Base-by-base conservation (phyloP, 2,888 invertebrate genomes). In the Pseudococcus viburni region DNA sequence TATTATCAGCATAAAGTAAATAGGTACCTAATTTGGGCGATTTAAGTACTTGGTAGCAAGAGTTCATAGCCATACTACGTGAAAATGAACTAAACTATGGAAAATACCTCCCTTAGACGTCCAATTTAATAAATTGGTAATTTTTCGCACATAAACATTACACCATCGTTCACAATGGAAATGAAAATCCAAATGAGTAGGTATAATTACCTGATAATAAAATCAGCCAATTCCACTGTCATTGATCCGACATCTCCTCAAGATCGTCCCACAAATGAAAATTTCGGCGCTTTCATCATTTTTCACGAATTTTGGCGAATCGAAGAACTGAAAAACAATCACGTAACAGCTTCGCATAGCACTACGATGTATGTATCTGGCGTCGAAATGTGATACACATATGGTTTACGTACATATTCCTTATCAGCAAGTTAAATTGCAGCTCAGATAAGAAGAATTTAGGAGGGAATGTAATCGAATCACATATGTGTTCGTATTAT, bases 351-450 rank as follows among this genome's bases (percentile, higher is more conserved):
- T 42, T 42, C 15, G 42, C 80, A 80, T 42, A 39, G 42, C 46
- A 80, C 39, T 64, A 12, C 15, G 68, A 73, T 42, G 80, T 42
- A 73, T 42, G 80, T 42, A 42, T 42, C 42, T 80, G 80, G 42
- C 19, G 80, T 80, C 42, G 80, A 80, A 80, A 80, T 80, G 46
- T 80, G 80, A 80, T 80, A 80, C 80, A 80, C 80, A 42, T 46
- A 46, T 46, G 80, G 80, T 39, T 42, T 42, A 80, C 59, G 26
- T 33, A 17, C 64, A 26, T 73, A 26, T 80, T 80, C 15, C 80
- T 80, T 80, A 80, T 80, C 80, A 80, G 80, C 42, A 80, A 42
- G 80, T 80, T 80, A 11, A 80, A 80, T 80, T 80, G 80, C 42
- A 42, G 80, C 39, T 33, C 12, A 80, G 80, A 80, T 80, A 80